These are phyloP conservation scores for Opisthocomus hoazin DNA, from an alignment of 2,113 vertebrate genomes.

Conservation along the genomic window DNA sequence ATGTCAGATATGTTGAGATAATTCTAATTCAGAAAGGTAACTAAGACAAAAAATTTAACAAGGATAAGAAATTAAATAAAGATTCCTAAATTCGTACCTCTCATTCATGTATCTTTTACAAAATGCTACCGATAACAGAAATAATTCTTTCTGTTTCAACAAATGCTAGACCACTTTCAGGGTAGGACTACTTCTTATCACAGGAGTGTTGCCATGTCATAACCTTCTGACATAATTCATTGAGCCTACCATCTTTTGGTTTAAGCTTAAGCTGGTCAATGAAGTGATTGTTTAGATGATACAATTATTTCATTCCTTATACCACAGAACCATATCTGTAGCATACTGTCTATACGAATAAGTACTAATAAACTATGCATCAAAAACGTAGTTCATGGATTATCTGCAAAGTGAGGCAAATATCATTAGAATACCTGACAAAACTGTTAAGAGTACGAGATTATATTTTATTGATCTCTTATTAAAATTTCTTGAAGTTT, in stretches of 20 bases:
- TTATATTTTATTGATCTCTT: not conserved
- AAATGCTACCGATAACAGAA: not conserved
- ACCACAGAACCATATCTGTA: not conserved
- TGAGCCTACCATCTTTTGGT: not conserved
- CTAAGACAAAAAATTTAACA: not conserved
- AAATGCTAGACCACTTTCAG: not conserved
- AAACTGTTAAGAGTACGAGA: not conserved
- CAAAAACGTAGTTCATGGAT: not conserved
- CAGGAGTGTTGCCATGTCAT: not conserved
- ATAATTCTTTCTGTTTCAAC: not conserved
- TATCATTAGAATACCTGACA: not conserved
- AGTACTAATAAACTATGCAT: not conserved
- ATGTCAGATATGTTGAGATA: not conserved
- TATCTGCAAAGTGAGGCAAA: not conserved
- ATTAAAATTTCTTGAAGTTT: not conserved
- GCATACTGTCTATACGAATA: not conserved
- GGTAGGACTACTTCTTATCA: not conserved
- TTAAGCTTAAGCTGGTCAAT: not conserved
- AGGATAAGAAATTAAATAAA: not conserved
- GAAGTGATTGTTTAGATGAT: not conserved
- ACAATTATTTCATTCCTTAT: not conserved
- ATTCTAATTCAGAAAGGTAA: not conserved
- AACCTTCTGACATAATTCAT: not conserved
- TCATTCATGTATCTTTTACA: not conserved
- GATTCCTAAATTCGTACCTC: not conserved